These are phyloP conservation scores for Anoplopoma fimbria DNA, from an alignment of 2,113 vertebrate genomes.

Conservation along the genomic window DNA sequence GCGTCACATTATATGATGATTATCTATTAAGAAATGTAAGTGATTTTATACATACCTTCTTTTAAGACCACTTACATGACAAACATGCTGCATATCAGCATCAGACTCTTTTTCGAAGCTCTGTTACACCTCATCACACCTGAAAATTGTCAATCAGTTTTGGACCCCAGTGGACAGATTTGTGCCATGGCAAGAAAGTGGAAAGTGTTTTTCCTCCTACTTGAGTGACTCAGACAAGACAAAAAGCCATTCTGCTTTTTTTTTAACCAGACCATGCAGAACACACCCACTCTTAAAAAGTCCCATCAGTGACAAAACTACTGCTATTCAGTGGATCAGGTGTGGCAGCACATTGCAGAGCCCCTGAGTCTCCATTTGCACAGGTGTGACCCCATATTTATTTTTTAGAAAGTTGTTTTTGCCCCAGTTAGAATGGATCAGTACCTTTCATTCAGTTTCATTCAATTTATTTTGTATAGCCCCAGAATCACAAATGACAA, in stretches of 20 bases:
- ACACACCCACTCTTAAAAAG: neutral
- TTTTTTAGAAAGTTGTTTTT: neutral
- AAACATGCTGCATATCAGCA: neutral
- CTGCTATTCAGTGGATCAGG: conserved; percentile 31
- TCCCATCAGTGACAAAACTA: neutral
- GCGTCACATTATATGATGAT: neutral
- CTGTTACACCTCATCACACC: neutral
- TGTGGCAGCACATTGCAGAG: conserved; percentile 15
- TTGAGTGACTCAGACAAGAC: neutral
- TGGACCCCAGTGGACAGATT: neutral
- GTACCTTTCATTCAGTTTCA: no score
- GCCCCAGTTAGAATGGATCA: neutral
- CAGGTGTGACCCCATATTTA: conserved; percentile 26
- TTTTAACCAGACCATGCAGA: neutral
- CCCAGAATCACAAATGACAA: no score
- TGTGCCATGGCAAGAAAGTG: neutral
- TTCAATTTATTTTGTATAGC: no score
- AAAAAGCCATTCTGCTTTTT: conserved; percentile 9
- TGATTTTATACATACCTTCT: neutral
- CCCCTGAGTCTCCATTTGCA: conserved; percentile 2
- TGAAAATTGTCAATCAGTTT: neutral
- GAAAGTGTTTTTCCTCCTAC: neutral
- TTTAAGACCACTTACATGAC: neutral
- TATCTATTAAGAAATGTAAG: neutral
- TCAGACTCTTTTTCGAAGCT: neutral